Conservation (phyloP, 2,113 vertebrate genomes). For the Peromyscus leucopus region DNA sequence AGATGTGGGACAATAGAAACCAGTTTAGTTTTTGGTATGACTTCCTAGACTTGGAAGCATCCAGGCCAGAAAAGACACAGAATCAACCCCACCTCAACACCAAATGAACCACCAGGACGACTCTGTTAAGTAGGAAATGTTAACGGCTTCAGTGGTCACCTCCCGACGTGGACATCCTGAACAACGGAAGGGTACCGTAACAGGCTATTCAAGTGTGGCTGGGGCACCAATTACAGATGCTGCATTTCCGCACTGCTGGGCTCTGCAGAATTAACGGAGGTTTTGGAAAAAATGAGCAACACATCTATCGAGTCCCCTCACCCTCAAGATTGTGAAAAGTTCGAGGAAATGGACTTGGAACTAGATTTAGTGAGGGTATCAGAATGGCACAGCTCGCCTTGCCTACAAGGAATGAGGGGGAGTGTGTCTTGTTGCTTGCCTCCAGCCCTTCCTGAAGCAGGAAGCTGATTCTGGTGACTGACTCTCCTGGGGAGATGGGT, state of each 20-base stretch:
- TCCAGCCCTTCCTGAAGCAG: neutral
- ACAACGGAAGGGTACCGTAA: neutral
- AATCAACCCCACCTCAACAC: neutral
- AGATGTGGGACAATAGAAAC: neutral
- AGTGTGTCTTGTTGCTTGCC: neutral
- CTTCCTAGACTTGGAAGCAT: constrained; percentile 26
- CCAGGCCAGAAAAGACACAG: constrained; percentile 7
- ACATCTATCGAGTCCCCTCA: neutral
- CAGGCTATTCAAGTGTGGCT: neutral
- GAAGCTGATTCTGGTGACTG: neutral
- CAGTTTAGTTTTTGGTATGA: neutral
- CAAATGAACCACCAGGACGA: neutral
- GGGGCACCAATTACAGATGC: neutral
- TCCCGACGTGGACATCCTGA: neutral
- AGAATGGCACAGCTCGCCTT: neutral
- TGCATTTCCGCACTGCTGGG: neutral
- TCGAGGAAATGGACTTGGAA: neutral
- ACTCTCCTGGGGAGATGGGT: neutral
- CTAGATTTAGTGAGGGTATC: neutral
- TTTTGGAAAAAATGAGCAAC: neutral
- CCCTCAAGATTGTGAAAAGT: neutral
- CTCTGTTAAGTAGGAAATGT: constrained; percentile 13
- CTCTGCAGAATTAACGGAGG: neutral
- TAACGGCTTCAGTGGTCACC: neutral
- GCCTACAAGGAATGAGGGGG: neutral